phyloP scores from a whole-genome alignment of 1,140 invertebrate species.

The Euura lappo region DNA sequence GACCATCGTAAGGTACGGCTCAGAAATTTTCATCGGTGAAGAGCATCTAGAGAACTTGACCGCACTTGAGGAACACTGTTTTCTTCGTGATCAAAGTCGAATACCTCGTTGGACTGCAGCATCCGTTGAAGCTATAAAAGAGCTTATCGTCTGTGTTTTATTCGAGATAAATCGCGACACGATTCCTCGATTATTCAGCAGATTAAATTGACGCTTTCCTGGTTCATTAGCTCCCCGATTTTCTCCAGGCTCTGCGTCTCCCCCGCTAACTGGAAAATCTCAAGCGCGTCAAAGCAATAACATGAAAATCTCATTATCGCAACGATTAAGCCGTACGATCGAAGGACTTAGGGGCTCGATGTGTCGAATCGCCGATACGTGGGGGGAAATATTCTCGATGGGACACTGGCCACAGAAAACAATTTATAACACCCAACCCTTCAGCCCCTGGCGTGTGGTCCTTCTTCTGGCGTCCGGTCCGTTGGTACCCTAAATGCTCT shows the following conservation, averaged over 20 bases:
- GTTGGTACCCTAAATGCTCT: neutral
- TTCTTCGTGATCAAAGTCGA: no score
- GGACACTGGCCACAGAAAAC: neutral
- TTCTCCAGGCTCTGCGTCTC: neutral
- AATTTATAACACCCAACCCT: neutral
- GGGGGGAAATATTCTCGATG: neutral
- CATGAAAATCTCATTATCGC: neutral
- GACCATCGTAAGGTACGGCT: no score
- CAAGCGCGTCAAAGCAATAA: neutral
- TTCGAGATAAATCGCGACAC: neutral
- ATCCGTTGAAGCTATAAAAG: no score
- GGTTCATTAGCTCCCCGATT: neutral
- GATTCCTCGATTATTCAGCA: neutral
- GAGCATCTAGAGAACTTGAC: no score
- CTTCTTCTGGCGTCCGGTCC: neutral
- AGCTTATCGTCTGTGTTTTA: neutral
- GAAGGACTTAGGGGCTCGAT: neutral
- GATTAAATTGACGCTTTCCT: neutral
- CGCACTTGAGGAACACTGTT: no score
- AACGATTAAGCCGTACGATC: neutral
- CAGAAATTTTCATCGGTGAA: no score
- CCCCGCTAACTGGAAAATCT: constrained; percentile 2
- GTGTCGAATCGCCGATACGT: neutral
- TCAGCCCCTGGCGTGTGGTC: neutral
- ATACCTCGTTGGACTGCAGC: no score